phyloP scores from a whole-genome alignment of 2,113 vertebrate genomes.

The Onychorhynchus coronatus region DNA sequence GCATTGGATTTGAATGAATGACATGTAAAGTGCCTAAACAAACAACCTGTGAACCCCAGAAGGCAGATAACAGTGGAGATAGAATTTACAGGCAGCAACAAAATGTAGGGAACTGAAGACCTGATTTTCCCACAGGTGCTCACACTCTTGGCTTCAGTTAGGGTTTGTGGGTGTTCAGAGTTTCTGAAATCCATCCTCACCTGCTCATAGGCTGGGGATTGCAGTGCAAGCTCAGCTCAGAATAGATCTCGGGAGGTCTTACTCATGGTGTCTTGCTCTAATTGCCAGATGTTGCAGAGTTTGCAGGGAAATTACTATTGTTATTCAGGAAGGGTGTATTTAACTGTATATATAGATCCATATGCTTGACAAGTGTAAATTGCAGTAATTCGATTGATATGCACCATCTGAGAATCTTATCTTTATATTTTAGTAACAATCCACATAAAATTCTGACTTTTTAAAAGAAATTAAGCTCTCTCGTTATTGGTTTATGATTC shows the following conservation, averaged over 20 bases:
- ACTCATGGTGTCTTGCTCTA: background rate
- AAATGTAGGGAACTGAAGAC: background rate
- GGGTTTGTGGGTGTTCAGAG: background rate
- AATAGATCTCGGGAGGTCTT: background rate
- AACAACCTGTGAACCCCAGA: background rate
- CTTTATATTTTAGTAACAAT: background rate
- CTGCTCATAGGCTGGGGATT: rapidly evolving
- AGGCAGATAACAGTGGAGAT: background rate
- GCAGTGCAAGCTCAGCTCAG: background rate
- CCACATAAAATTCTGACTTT: background rate
- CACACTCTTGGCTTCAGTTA: background rate
- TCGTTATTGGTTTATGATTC: background rate
- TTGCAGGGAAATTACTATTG: slow-evolving; percentile 11
- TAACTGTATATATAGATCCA: background rate
- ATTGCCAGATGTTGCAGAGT: background rate
- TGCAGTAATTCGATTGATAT: background rate
- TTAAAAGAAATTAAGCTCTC: background rate
- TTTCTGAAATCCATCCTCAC: background rate
- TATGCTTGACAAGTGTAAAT: background rate
- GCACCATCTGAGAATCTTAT: background rate
- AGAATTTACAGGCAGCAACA: background rate
- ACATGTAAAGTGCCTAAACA: background rate
- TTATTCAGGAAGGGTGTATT: background rate
- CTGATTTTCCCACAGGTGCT: background rate
- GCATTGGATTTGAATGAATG: background rate